A percentile compares a stretch with the other conserved stretches of the same genome.
Conservation (phyloP, 2,888 invertebrate species). For the Hirtodrosophila alboralis region DNA sequence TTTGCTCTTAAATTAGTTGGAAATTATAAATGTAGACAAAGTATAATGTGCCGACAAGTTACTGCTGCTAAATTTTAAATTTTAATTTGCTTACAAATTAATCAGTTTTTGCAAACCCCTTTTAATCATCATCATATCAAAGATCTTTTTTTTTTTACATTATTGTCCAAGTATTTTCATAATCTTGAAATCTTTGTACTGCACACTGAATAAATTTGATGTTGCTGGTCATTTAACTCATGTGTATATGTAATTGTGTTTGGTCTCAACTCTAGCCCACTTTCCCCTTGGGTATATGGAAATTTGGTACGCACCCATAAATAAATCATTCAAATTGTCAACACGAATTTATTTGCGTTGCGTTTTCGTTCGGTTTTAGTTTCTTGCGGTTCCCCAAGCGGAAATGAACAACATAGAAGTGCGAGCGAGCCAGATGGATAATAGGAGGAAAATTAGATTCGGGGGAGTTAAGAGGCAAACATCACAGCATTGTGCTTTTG, state of each 20-base stretch:
- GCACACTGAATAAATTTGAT: constrained; percentile 25
- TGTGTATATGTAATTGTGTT: constrained; percentile 6
- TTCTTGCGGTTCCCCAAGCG: constrained; percentile 60
- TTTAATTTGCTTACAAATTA: constrained; percentile 2
- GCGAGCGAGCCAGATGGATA: constrained; percentile 21
- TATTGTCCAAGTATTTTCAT: not conserved
- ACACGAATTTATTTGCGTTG: constrained; percentile 70
- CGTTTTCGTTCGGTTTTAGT: constrained; percentile 50
- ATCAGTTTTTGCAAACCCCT: constrained; percentile 1
- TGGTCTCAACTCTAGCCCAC: constrained; percentile 6
- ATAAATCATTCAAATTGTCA: constrained; percentile 78
- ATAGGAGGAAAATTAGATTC: constrained; percentile 5
- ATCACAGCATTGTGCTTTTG: constrained; percentile 54
- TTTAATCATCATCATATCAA: not conserved
- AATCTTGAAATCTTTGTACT: constrained; percentile 4
- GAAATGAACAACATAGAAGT: constrained; percentile 51
- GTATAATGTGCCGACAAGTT: no score
- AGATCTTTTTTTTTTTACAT: not conserved
- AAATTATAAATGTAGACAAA: constrained; percentile 4
- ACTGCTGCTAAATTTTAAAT: no score
- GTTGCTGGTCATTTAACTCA: constrained; percentile 19
- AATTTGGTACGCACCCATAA: constrained; percentile 65
- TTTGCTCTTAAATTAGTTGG: not conserved
- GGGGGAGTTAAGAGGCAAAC: constrained; percentile 11
- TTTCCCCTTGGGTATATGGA: constrained; percentile 25